A percentile compares a stretch with the other conserved stretches of the same genome.
These are phyloP conservation scores for Capra hircus DNA, from an alignment of 2,113 vertebrate species.

Conservation along the genomic window DNA sequence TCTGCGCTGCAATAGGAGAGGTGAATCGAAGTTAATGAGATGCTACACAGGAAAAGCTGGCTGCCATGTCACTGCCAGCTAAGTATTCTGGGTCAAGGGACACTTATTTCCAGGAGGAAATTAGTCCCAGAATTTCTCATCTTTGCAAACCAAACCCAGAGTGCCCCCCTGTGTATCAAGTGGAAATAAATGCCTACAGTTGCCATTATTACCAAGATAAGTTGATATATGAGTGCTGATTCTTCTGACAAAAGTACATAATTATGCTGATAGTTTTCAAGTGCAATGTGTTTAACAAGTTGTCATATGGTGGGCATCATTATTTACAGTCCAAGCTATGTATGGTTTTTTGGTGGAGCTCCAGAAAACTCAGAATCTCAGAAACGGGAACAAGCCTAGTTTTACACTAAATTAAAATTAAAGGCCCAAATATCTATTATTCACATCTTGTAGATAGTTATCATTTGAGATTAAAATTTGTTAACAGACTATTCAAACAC, in stretches of 20 bases:
- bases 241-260: background rate
- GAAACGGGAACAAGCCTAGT: background rate
- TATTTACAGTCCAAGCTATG: background rate
- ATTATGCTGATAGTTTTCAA: background rate
- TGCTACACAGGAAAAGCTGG: background rate
- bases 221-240: background rate
- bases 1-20: background rate
- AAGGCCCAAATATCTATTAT: background rate
- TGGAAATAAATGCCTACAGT: background rate
- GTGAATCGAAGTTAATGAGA: background rate
- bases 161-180: slow-evolving; percentile 13
- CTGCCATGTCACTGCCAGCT: background rate
- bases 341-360: background rate
- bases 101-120: background rate
- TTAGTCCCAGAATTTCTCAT: background rate
- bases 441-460: background rate
- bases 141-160: slow-evolving; percentile 19
- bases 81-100: background rate
- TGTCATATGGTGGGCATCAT: background rate
- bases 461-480: background rate
- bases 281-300: background rate
- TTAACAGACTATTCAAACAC: background rate
- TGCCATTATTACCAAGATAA: background rate
- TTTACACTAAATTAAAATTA: slow-evolving; percentile 14
- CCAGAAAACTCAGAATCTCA: background rate